Evolutionary conservation across 2,797 vertebrate species (phyloP), one percentile per base, ranked within the genome.

Genomic region (Thunnus albacares): DNA sequence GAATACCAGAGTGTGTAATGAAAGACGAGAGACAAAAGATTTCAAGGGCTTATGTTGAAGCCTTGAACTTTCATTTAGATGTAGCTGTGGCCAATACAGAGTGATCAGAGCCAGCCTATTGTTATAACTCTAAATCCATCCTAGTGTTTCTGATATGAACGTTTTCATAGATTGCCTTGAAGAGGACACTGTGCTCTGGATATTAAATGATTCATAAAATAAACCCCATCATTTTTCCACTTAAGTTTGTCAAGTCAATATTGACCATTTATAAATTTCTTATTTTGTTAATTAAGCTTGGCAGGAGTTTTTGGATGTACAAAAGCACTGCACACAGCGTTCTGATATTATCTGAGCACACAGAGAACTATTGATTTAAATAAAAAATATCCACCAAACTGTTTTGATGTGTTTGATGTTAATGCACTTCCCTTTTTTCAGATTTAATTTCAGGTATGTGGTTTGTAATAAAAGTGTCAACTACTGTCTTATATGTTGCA

Each of bases 211-310:
- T 30, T 57, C n/a, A 51, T 60, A 26, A 14, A 24, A 26, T 47
- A 35, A 68, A 56, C 59, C 14, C 22, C 11, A 63, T 73, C 8
- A 64, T 73, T 30, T 45, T 79, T 83, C 33, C 24, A 71, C 53
- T 57, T 47, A 35, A 68, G 69, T 76, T 79, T 66, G 11, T 60
- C 49, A 74, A 63, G 74, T 78, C 24, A 76, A 85, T 68, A 80
- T 17, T 49, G 18, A 10, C 26, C 28, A 63, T 60, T 77, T 49
- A 55, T 14, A 67, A 65, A 58, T 43, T n/a, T 3, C n/a, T 66
- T 62, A 33, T 61, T 67, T 65, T 69, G 13, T 77, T 61, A 67
- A 81, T 61, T 71, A 51, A 28, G 38, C 66, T 59, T 75, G 61
- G 47, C 53, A 61, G 64, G 63, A 28, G 61, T 35, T 41, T 22